Base-by-base conservation (phyloP, 2,888 invertebrate species). In the Apodemia hepburni region DNA sequence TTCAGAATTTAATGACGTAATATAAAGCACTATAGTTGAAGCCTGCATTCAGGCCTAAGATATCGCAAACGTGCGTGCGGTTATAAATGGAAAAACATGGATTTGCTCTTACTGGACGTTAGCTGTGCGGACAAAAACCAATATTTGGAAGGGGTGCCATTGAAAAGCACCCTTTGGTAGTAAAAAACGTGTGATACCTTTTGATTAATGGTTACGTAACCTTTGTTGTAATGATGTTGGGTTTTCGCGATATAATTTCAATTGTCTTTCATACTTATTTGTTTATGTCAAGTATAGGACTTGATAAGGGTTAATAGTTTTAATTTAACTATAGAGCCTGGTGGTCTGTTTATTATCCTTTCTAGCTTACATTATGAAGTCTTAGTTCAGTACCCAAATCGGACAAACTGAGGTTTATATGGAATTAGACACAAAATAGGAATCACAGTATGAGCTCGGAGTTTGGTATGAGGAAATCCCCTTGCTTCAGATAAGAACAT, bases 71-170 rank as follows among this genome's bases (percentile, higher is more conserved):
- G 82, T 82, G 84, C 79, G 81, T 80, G 77, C 73, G 76, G 80
- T 75, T 78, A 76, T 82, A 82, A 85, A 85, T 85, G 81, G 84
- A 81, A 86, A 89, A 88, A 91, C 90, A 91, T 73, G 90, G 78
- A 73, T 89, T 89, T 86, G 89, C 90, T 90, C 84, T 91, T 89
- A 91, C 87, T 84, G 87, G 87, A 82, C 87, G 79, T 66, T 73
- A 73, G 79, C 51, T 51, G 18, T 49, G n/a, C 51, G 72, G 66
- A 85, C 86, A 89, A 90, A 90, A 89, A 91, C 91, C 89, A 91
- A 91, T 90, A 90, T 90, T 90, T 87, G 82, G 79, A 84, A 86
- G 86, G 89, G 89, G 85, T 81, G 77, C 85, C 74, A 85, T 88
- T 87, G 78, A 87, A 84, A 81, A 77, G 73, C 82, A 84, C 89